Percentiles rank a stretch among this genome's conserved stretches.
These are phyloP conservation scores for Ceriagrion tenellum DNA, from an alignment of 2,888 invertebrate genomes.

Conservation along the genomic window DNA sequence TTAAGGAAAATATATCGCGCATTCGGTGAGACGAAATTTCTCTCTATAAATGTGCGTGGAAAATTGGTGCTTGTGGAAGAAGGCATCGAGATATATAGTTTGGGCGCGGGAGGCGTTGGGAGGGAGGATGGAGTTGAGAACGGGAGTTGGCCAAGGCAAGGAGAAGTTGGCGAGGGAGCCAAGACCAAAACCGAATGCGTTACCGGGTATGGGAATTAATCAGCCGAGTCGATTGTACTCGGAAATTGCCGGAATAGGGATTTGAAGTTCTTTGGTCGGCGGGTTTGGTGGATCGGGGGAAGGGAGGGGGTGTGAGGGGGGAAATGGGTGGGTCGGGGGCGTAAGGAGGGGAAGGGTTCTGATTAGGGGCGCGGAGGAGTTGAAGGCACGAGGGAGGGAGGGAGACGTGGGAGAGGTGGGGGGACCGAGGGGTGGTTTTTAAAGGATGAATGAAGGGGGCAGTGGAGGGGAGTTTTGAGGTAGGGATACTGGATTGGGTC, in stretches of 20 bases:
- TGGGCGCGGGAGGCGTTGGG: neutral
- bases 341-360: too few relatives aligned
- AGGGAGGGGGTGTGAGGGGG: too few relatives aligned
- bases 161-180: constrained; percentile 9
- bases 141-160: neutral
- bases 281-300: neutral
- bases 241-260: constrained; percentile 42
- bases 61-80: neutral
- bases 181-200: neutral
- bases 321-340: neutral
- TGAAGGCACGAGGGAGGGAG: neutral
- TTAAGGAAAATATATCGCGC: neutral
- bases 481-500: neutral
- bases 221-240: constrained; percentile 46
- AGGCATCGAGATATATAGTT: neutral
- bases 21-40: neutral
- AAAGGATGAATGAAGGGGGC: neutral
- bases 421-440: too few relatives aligned
- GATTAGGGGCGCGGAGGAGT: neutral
- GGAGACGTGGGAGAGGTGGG: neutral
- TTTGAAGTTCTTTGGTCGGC: neutral
- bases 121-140: too few relatives aligned
- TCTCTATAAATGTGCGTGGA: neutral
- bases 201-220: constrained; percentile 11
- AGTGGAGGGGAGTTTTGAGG: neutral